Evolutionary conservation across 2,888 invertebrate genomes (phyloP).

Genomic region (Belgica antarctica): DNA sequence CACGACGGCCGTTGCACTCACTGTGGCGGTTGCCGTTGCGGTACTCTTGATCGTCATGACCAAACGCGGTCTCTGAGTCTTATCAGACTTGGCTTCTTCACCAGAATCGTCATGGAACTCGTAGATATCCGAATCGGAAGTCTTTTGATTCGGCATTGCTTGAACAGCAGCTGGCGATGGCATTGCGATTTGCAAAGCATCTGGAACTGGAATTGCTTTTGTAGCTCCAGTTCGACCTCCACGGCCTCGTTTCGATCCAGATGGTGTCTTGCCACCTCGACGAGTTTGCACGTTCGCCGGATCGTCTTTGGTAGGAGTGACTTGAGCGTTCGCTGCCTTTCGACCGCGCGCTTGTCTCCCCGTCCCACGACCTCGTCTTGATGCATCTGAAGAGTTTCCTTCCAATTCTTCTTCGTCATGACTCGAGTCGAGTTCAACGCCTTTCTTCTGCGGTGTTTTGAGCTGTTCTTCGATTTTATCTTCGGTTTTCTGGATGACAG

Average conservation of each 20-base stretch:
- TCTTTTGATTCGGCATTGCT: slow-evolving; percentile 47
- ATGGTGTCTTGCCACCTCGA: slow-evolving; percentile 54
- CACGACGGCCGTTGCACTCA: slow-evolving; percentile 49
- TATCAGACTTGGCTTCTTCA: slow-evolving; percentile 59
- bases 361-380: slow-evolving; percentile 37
- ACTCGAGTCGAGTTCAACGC: slow-evolving; percentile 43
- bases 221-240: slow-evolving; percentile 53
- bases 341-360: slow-evolving; percentile 30
- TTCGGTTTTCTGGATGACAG: slow-evolving; percentile 29
- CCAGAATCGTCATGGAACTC: slow-evolving; percentile 89
- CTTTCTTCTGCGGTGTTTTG: slow-evolving; percentile 28
- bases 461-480: background rate
- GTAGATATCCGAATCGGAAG: slow-evolving; percentile 69
- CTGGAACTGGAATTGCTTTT: slow-evolving; percentile 49
- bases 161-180: slow-evolving; percentile 46
- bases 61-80: slow-evolving; percentile 63
- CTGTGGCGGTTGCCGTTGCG: slow-evolving; percentile 55
- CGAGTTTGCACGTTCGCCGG: slow-evolving; percentile 47
- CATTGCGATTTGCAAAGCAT: slow-evolving; percentile 49
- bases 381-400: slow-evolving; percentile 49
- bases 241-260: slow-evolving; percentile 48
- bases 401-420: slow-evolving; percentile 51
- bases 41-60: slow-evolving; percentile 80
- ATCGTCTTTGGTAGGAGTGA: background rate
- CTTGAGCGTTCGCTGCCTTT: background rate